phyloP scores from a whole-genome alignment of 1,140 invertebrate species.

The Rhopalosiphum padi region DNA sequence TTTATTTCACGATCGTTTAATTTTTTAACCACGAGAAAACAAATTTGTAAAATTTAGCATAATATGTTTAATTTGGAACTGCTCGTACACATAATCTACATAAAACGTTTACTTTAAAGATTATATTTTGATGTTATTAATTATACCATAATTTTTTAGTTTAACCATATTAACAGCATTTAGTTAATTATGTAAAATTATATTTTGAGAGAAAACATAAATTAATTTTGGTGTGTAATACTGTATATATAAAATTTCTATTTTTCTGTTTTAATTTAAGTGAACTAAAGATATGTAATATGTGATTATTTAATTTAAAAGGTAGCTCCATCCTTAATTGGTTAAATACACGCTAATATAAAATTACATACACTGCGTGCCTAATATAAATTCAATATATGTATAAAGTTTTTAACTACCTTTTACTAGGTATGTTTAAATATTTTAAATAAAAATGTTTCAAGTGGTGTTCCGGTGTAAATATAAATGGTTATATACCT shows the following conservation, averaged over 20 bases:
- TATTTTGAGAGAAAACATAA: slow-evolving; percentile 1
- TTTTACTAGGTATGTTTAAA: neutral
- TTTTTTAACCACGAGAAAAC: neutral
- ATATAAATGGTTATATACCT: neutral
- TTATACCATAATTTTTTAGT: neutral
- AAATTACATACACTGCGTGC: neutral
- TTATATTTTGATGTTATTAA: slow-evolving; percentile 15
- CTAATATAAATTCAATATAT: neutral
- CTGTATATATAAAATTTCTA: neutral
- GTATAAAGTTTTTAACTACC: neutral
- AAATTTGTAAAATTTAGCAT: neutral
- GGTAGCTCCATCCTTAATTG: neutral
- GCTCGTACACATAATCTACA: neutral
- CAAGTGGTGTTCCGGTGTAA: neutral
- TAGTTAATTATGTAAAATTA: slow-evolving; percentile 6
- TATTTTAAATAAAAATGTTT: neutral
- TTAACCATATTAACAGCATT: neutral
- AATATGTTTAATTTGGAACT: neutral
- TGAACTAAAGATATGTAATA: neutral
- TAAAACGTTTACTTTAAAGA: neutral
- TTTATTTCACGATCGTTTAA: neutral
- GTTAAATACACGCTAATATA: neutral
- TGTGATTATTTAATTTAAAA: neutral
- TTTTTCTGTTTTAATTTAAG: neutral
- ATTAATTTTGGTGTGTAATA: neutral